phyloP scores from a whole-genome alignment of 1,140 invertebrate genomes.

The Periplaneta americana region DNA sequence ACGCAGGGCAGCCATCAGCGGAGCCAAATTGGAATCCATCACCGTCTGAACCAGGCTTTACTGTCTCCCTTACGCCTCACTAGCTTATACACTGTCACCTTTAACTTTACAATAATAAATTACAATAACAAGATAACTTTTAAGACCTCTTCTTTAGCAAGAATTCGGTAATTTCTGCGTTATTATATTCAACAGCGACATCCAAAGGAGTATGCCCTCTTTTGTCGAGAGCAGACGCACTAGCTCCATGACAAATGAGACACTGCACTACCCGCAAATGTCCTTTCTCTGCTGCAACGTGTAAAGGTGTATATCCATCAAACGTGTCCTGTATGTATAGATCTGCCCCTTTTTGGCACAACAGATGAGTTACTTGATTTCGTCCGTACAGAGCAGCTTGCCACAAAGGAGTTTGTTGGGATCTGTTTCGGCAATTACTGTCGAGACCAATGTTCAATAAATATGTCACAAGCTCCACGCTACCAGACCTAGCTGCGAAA shows the following conservation, averaged over 20 bases:
- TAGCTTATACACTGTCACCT: too few relatives aligned
- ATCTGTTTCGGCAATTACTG: not conserved
- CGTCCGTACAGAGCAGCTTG: not conserved
- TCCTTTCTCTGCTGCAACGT: not conserved
- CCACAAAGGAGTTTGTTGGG: not conserved
- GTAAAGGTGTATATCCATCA: not conserved
- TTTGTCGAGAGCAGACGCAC: not conserved
- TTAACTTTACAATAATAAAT: too few relatives aligned
- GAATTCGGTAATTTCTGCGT: too few relatives aligned
- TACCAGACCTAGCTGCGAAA: not conserved
- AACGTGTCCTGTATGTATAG: not conserved
- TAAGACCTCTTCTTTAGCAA: too few relatives aligned
- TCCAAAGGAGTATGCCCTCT: too few relatives aligned
- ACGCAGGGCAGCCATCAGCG: too few relatives aligned
- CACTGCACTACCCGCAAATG: not conserved
- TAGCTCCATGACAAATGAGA: not conserved
- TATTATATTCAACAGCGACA: too few relatives aligned
- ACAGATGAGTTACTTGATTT: not conserved
- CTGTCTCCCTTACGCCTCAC: too few relatives aligned
- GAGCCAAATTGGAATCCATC: too few relatives aligned
- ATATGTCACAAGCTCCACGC: not conserved
- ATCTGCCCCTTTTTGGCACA: not conserved
- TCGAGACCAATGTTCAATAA: not conserved
- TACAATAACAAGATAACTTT: too few relatives aligned
- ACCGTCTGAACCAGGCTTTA: too few relatives aligned